Percentiles rank a stretch among this genome's conserved stretches.
Conservation (phyloP, 2,888 invertebrate genomes). For the Embidobia sp. region DNA sequence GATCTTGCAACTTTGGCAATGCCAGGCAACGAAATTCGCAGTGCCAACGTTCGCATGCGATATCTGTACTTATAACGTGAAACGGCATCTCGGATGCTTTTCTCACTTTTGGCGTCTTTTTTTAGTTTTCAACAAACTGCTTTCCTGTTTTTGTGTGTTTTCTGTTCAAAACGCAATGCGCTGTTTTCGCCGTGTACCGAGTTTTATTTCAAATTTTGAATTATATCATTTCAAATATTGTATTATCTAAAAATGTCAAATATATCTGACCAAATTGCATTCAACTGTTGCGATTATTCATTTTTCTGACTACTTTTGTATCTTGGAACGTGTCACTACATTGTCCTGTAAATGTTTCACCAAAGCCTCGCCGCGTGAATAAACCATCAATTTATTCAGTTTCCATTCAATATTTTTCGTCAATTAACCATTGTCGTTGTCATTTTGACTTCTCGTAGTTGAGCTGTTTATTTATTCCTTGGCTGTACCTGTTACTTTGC, state of each 20-base stretch:
- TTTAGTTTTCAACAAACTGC: background rate
- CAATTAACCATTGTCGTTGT: background rate
- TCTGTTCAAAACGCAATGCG: slow-evolving; percentile 51
- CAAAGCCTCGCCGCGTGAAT: slow-evolving; percentile 31
- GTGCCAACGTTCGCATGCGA: slow-evolving; percentile 25
- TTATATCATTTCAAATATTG: slow-evolving; percentile 34
- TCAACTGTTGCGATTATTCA: slow-evolving; percentile 47
- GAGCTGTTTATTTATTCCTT: background rate
- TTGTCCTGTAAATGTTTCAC: slow-evolving; percentile 35
- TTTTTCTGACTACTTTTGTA: slow-evolving; percentile 33
- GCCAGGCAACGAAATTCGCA: slow-evolving; percentile 6
- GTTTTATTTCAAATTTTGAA: slow-evolving; percentile 17
- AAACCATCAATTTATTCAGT: slow-evolving; percentile 6
- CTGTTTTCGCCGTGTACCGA: slow-evolving; percentile 37
- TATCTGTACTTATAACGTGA: slow-evolving; percentile 38
- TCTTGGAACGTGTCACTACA: slow-evolving; percentile 24
- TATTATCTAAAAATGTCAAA: slow-evolving; percentile 55
- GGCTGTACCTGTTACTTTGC: slow-evolving; percentile 1
- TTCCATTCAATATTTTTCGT: slow-evolving; percentile 7
- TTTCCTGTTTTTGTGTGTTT: background rate
- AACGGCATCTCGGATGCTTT: slow-evolving; percentile 30
- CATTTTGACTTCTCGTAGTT: too few species aligned
- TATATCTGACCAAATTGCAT: slow-evolving; percentile 63
- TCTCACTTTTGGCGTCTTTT: slow-evolving; percentile 10
- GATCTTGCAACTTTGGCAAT: slow-evolving; percentile 33